Conservation (phyloP, 1,140 invertebrate genomes). For the Euschistus heros region DNA sequence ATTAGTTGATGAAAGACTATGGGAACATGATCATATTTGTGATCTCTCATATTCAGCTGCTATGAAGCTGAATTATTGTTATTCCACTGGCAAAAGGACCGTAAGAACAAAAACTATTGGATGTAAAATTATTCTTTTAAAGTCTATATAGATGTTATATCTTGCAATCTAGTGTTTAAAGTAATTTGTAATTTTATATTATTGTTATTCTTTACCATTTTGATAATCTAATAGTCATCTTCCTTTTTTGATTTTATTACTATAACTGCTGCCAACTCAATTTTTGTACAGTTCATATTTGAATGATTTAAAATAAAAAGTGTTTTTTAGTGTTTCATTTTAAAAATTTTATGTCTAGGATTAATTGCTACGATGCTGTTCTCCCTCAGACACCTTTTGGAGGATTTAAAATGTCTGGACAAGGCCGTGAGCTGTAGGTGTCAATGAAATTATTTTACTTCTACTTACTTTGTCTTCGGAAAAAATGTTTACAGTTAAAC, state of each 20-base stretch:
- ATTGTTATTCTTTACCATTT: neutral
- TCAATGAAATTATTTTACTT: neutral
- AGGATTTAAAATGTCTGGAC: slow-evolving; percentile 76
- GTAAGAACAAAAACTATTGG: no score
- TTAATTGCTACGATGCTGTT: slow-evolving; percentile 73
- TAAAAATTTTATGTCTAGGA: slow-evolving; percentile 42
- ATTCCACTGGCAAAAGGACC: no score
- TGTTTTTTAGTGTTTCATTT: no score
- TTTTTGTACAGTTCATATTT: neutral
- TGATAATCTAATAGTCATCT: neutral
- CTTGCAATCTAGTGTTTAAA: no score
- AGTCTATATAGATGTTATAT: no score
- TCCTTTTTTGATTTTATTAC: neutral
- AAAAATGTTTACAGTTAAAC: neutral
- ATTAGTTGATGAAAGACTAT: no score
- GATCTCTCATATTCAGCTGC: no score
- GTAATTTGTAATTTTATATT: neutral
- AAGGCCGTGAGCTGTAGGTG: slow-evolving; percentile 60
- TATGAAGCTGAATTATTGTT: no score
- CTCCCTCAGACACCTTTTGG: slow-evolving; percentile 71
- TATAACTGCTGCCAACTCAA: neutral
- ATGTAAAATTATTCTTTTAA: no score
- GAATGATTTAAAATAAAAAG: neutral
- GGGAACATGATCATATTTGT: no score
- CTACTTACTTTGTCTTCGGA: neutral